phyloP scores from a whole-genome alignment of 2,888 invertebrate species.

The Apodemia mormo region DNA sequence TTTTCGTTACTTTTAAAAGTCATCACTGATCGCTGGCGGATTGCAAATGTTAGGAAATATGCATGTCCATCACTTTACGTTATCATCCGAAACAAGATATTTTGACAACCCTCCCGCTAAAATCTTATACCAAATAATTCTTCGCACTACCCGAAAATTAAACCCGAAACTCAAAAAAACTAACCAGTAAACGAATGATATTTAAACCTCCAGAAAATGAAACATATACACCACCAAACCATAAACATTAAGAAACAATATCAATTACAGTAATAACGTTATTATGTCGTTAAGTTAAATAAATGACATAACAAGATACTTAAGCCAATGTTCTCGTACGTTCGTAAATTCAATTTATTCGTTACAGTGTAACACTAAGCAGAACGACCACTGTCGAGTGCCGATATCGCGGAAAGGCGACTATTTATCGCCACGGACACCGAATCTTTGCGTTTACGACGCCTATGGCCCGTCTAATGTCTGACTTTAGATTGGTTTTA shows the following conservation, averaged over 20 bases:
- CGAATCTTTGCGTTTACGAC: constrained; percentile 8
- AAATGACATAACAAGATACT: neutral
- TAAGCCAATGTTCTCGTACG: constrained; percentile 8
- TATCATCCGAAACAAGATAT: too few species aligned
- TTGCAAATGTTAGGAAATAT: too few species aligned
- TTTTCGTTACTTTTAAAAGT: too few species aligned
- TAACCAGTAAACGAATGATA: too few species aligned
- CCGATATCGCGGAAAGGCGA: constrained; percentile 29
- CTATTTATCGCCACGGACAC: constrained; percentile 27
- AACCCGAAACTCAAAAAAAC: too few species aligned
- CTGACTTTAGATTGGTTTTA: neutral
- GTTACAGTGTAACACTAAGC: neutral
- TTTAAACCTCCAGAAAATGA: neutral
- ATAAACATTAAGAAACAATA: neutral
- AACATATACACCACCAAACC: neutral
- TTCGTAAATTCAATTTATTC: constrained; percentile 1
- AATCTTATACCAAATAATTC: too few species aligned
- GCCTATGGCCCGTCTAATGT: constrained; percentile 11
- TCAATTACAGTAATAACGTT: constrained; percentile 1
- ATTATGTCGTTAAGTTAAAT: neutral
- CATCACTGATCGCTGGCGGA: too few species aligned
- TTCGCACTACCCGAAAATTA: too few species aligned
- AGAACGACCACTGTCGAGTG: neutral
- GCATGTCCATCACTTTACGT: too few species aligned
- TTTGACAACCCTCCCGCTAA: too few species aligned